Percentiles rank a stretch among this genome's conserved stretches.
Evolutionary conservation across 1,140 invertebrate genomes (phyloP).

Genomic region (Heterodera carotae): DNA sequence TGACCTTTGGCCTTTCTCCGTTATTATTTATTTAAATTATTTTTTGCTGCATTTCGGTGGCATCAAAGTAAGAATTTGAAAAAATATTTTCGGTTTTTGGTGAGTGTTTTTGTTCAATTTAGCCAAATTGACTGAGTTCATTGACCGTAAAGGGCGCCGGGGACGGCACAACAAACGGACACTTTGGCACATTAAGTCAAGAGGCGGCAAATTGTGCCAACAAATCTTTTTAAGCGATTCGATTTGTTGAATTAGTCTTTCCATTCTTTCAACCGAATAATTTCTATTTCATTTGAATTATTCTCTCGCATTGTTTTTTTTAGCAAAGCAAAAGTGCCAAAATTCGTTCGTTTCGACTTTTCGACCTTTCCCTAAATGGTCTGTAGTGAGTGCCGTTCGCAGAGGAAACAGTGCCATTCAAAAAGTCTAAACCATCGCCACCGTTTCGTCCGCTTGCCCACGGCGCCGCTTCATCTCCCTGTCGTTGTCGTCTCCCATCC

Average conservation of each 20-base stretch:
- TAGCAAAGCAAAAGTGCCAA: background rate
- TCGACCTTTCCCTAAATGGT: background rate
- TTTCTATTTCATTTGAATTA: background rate
- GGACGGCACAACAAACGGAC: background rate
- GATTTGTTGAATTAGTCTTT: background rate
- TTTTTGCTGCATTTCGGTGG: no score
- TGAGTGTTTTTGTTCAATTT: background rate
- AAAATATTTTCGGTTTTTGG: background rate
- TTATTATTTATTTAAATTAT: no score
- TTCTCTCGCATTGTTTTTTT: background rate
- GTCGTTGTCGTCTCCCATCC: background rate
- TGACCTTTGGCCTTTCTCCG: no score
- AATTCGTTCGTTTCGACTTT: background rate
- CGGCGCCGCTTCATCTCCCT: no score
- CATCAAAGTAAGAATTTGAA: no score
- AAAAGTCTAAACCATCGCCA: background rate
- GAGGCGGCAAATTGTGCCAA: background rate
- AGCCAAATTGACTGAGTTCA: constrained; percentile 9
- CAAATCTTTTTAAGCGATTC: background rate
- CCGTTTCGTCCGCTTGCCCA: background rate
- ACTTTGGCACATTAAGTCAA: constrained; percentile 2
- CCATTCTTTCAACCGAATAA: background rate
- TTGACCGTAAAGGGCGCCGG: constrained; percentile 1
- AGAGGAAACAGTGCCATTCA: background rate
- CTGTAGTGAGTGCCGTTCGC: background rate